Conservation (phyloP, 2,797 vertebrate species). For the Sebastes nivosus region DNA sequence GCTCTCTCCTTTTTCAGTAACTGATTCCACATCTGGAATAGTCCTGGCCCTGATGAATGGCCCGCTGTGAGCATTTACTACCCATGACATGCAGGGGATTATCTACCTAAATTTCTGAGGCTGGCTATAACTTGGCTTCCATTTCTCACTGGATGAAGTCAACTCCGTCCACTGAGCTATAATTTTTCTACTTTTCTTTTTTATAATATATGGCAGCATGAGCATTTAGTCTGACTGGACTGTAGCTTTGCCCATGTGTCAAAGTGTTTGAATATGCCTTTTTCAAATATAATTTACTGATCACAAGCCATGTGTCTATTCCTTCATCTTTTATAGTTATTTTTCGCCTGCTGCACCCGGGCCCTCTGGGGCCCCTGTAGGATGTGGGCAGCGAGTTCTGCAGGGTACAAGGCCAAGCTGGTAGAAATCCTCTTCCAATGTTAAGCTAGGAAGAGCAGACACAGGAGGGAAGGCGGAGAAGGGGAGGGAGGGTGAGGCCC, state of each 20-base stretch:
- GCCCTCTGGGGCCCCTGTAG: conserved; percentile 66
- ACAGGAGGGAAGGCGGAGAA: conserved; percentile 74
- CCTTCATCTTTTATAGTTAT: conserved; percentile 41
- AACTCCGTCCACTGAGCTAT: neutral
- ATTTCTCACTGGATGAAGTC: conserved; percentile 40
- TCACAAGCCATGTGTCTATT: conserved; percentile 5
- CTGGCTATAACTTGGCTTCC: conserved; percentile 32
- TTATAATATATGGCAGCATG: neutral
- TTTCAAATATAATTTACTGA: conserved; percentile 15
- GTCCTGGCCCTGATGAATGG: conserved; percentile 58
- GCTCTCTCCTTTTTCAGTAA: conserved; percentile 22
- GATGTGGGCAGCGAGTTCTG: conserved; percentile 69
- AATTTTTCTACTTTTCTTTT: neutral
- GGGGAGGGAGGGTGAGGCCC: conserved; percentile 50
- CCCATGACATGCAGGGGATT: conserved; percentile 64
- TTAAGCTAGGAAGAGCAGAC: conserved; percentile 76
- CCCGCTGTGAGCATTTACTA: conserved; percentile 65
- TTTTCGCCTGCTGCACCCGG: conserved; percentile 74
- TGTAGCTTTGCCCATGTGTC: neutral
- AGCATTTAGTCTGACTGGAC: conserved; percentile 11
- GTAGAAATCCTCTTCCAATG: conserved; percentile 35
- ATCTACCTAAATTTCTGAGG: conserved; percentile 57
- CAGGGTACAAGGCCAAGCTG: conserved; percentile 12
- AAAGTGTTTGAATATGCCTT: conserved; percentile 20
- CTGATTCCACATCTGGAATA: conserved; percentile 79